These are phyloP conservation scores for Sericinus montela DNA, from an alignment of 2,888 invertebrate species.

Conservation along the genomic window DNA sequence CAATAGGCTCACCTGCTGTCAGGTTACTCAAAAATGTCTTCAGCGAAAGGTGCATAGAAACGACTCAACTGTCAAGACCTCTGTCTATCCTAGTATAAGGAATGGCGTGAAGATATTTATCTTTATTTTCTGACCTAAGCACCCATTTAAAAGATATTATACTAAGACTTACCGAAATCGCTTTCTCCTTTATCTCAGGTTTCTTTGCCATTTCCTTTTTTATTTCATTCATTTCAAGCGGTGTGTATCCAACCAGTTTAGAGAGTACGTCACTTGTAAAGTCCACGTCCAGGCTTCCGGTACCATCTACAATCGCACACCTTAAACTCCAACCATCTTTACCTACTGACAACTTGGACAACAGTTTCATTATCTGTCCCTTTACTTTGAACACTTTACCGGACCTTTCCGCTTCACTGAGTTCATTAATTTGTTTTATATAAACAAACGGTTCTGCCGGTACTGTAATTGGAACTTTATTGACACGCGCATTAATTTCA, in stretches of 20 bases:
- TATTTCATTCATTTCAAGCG: constrained; percentile 62
- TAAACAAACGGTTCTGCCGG: constrained; percentile 60
- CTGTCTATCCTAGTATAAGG: too few species aligned
- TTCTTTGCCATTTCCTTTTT: constrained; percentile 54
- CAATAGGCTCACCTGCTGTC: too few species aligned
- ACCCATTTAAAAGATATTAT: not conserved
- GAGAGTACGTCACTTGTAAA: constrained; percentile 79
- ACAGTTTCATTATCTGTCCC: constrained; percentile 75
- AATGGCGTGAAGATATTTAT: too few species aligned
- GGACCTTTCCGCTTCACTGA: constrained; percentile 40
- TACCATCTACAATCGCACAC: constrained; percentile 78
- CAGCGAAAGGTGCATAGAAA: too few species aligned
- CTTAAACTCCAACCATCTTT: constrained; percentile 76
- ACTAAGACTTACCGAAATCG: constrained; percentile 47
- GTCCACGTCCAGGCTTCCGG: constrained; percentile 73
- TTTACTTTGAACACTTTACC: constrained; percentile 75
- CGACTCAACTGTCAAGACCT: too few species aligned
- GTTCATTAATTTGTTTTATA: constrained; percentile 63
- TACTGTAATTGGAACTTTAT: constrained; percentile 32
- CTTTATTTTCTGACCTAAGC: too few species aligned
- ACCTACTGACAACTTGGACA: constrained; percentile 75
- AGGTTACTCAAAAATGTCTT: too few species aligned
- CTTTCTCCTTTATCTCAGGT: constrained; percentile 53
- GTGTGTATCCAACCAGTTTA: constrained; percentile 68
- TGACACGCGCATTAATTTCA: constrained; percentile 15